Base-by-base conservation (phyloP, 2,888 invertebrate species). In the Brachypterus glaber region DNA sequence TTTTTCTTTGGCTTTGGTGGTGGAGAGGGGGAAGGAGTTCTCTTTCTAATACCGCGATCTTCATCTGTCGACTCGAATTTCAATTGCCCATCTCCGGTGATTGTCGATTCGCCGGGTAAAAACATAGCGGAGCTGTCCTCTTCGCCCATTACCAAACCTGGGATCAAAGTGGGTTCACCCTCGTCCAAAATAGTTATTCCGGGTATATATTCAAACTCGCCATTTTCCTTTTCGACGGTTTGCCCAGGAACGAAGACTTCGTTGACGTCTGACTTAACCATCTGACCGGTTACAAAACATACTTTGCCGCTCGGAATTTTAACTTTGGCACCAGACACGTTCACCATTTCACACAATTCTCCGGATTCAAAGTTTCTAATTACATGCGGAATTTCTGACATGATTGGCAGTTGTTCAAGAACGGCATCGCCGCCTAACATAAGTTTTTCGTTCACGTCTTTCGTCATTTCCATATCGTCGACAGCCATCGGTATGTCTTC, bases 241-340 rank as follows among this genome's bases (percentile, higher is more conserved):
- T 83, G 82, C 4, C 83, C 84, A 2, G 84, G 76, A 0, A 75
- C 70, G 39, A 62, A 62, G 11, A 58, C 57, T 35, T 59, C 59
- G 24, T 56, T 51, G 15, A 59, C 58, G 25, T 62, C 62, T 1
- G 79, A 79, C 52, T 80, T 78, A 1, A 83, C 79, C 51, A 83
- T 77, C 66, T 83, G 82, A 2, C 85, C 85, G 2, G 84, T 82
- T 11, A 85, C 80, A 58, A 85, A 84, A 58, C 82, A 82, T 0
- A 77, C 74, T 14, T 77, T 76, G 0, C 73, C 74, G 48, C 74
- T 75, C 32, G 71, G 47, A 33, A 62, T 48, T 32, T 50, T 50
- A 4, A 64, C 51, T 41, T 58, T 73, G 12, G 81, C 66, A 25
- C 82, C 82, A 17, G 76, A 72, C 11, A 82, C 70, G 53, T 76